Base-by-base conservation (phyloP, 2,113 vertebrate genomes). In the Archocentrus centrarchus region DNA sequence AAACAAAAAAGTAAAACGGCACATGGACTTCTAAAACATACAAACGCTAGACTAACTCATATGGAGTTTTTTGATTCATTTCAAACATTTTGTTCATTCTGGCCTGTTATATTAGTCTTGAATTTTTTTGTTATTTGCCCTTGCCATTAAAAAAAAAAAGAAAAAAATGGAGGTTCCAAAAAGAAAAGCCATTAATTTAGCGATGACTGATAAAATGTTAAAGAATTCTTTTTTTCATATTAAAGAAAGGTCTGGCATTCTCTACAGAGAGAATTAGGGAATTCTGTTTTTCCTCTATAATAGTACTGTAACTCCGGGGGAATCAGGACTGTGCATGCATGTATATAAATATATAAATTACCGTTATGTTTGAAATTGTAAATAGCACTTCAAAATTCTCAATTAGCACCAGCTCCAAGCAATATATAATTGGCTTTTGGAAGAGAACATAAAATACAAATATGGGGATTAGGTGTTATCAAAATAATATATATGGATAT, bases 401-500 rank as follows among this genome's bases (percentile, higher is more conserved):
- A 86, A 82, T 86, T 78, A 82, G 57, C 30, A 22, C 22, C n/a
- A 66, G 73, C 88, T 92, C 22, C 27, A 59, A 90, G 79, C 35
- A 53, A 86, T 30, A 73, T 24, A 57, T 77, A 76, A 81, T 61
- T 76, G 55, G 59, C 27, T 61, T 83, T 70, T 41, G 32, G 47
- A 88, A 27, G 53, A 85, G 41, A 85, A 64, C 39, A 75, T 27
- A 44, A 44, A 80, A 53, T 32, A 61, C 82, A 85, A 88, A 80
- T 35, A 81, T 50, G 30, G 13, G 78, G 50, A 85, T 88, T 41
- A 78, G 84, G 35, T 58, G 20, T 79, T 76, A 35, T 82, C 39
- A 77, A 58, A 84, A 87, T 78, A 80, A 82, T 66, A 77, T 7
- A 90, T 75, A 70, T 88, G 77, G 59, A 77, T 87, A 73, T 87